Evolutionary conservation across 1,140 invertebrate genomes (phyloP).

Genomic region (Pectinophora gossypiella): DNA sequence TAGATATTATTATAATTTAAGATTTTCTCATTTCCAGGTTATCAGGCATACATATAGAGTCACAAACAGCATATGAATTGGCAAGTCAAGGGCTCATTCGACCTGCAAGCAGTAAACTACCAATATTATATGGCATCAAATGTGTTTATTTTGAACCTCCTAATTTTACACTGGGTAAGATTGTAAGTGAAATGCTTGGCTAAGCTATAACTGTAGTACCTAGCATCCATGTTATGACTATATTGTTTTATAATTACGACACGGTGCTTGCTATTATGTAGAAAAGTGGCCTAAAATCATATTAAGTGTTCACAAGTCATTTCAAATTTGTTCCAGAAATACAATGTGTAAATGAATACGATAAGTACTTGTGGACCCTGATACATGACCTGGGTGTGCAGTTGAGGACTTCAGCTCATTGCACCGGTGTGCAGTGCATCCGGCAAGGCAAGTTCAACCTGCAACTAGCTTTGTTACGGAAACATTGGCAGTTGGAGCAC

Average conservation of each 20-base stretch:
- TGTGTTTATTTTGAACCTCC: slow-evolving; percentile 88
- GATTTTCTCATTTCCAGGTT: slow-evolving; percentile 75
- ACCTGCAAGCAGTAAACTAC: slow-evolving; percentile 80
- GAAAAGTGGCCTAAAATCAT: too few species aligned
- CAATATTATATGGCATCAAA: slow-evolving; percentile 92
- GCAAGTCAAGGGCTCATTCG: slow-evolving; percentile 86
- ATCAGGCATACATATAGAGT: slow-evolving; percentile 86
- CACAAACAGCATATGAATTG: slow-evolving; percentile 92
- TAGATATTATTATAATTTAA: too few species aligned
- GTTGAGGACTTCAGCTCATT: slow-evolving; percentile 87
- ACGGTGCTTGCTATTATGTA: too few species aligned
- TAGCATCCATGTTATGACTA: too few species aligned
- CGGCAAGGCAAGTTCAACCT: slow-evolving; percentile 89
- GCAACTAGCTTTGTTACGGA: slow-evolving; percentile 84
- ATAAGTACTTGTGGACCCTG: slow-evolving; percentile 83
- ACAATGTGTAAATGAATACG: slow-evolving; percentile 89
- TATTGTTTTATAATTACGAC: too few species aligned
- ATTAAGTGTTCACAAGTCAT: too few species aligned
- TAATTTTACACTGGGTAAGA: slow-evolving; percentile 89
- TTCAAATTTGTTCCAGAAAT: slow-evolving; percentile 82
- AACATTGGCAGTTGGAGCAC: slow-evolving; percentile 87
- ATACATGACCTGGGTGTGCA: slow-evolving; percentile 88
- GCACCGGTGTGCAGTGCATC: slow-evolving; percentile 86
- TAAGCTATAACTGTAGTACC: too few species aligned
- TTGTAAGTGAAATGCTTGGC: too few species aligned